Conservation (phyloP, 1,140 invertebrate genomes). For the Diachasma alloeum region DNA sequence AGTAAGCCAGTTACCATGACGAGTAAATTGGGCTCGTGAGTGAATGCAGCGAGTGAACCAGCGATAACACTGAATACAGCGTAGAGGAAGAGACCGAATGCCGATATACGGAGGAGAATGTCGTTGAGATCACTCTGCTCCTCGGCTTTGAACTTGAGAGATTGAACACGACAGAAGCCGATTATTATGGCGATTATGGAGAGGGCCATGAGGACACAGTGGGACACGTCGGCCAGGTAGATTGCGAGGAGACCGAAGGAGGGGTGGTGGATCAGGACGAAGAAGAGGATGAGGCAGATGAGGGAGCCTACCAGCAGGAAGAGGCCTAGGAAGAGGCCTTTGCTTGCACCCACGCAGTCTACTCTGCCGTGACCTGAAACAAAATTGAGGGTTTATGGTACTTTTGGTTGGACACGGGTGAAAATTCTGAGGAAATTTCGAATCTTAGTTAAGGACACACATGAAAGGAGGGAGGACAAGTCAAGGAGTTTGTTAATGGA, state of each 20-base stretch:
- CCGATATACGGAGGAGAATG: constrained; percentile 88
- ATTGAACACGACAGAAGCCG: constrained; percentile 84
- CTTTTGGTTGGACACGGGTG: no score
- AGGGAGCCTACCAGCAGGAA: constrained; percentile 88
- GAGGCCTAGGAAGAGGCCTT: constrained; percentile 92
- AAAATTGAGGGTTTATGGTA: background rate
- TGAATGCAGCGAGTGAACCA: constrained; percentile 82
- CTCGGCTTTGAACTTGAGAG: constrained; percentile 87
- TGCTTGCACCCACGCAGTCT: constrained; percentile 91
- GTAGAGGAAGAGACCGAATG: constrained; percentile 91
- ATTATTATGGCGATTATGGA: constrained; percentile 89
- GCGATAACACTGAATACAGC: constrained; percentile 93
- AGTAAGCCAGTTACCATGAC: constrained; percentile 89
- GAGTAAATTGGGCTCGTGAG: constrained; percentile 85
- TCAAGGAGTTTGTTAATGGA: no score
- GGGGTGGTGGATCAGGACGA: constrained; percentile 87
- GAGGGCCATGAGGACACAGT: constrained; percentile 86
- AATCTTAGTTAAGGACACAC: no score
- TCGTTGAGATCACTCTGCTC: constrained; percentile 89
- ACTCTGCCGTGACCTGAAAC: constrained; percentile 77
- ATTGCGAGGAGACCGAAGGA: constrained; percentile 83
- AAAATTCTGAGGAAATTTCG: no score
- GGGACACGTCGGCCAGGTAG: constrained; percentile 89
- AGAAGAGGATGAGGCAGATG: constrained; percentile 93
- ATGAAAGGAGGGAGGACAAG: no score